Evolutionary conservation across 2,888 invertebrate species (phyloP).

Genomic region (Eupithecia pulchellata): DNA sequence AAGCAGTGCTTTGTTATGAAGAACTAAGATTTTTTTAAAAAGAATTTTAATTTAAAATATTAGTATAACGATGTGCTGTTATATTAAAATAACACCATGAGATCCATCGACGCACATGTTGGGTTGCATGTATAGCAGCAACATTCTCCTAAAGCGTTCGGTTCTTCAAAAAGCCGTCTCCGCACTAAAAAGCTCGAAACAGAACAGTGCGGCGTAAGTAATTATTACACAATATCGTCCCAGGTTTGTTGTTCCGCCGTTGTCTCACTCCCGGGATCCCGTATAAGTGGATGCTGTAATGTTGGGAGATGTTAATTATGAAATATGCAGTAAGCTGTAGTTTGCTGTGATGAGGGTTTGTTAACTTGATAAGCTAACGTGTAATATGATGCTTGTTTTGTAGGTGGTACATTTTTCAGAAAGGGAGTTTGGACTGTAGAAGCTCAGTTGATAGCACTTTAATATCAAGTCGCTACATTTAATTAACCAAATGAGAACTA

Average conservation of each 20-base stretch:
- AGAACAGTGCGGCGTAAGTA: constrained; percentile 74
- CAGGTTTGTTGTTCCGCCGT: constrained; percentile 66
- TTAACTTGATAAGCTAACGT: constrained; percentile 16
- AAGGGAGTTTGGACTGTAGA: not conserved
- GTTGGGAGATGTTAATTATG: constrained; percentile 42
- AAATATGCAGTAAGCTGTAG: constrained; percentile 36
- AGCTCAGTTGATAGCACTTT: not conserved
- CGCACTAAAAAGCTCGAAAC: constrained; percentile 54
- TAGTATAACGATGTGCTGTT: no score
- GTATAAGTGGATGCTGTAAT: constrained; percentile 45
- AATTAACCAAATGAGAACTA: no score
- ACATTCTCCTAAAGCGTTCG: no score
- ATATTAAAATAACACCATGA: no score
- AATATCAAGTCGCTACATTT: not conserved
- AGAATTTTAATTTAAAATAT: no score
- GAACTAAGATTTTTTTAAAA: no score
- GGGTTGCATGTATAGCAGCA: no score
- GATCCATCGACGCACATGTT: no score
- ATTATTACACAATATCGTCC: constrained; percentile 79
- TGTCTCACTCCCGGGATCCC: constrained; percentile 45
- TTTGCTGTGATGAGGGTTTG: constrained; percentile 31
- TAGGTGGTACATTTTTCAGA: not conserved
- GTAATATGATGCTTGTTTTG: constrained; percentile 1
- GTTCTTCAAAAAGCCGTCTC: constrained; percentile 53
- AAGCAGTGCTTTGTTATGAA: no score